phyloP scores from a whole-genome alignment of 2,888 invertebrate species.

The Chouioia cunea region DNA sequence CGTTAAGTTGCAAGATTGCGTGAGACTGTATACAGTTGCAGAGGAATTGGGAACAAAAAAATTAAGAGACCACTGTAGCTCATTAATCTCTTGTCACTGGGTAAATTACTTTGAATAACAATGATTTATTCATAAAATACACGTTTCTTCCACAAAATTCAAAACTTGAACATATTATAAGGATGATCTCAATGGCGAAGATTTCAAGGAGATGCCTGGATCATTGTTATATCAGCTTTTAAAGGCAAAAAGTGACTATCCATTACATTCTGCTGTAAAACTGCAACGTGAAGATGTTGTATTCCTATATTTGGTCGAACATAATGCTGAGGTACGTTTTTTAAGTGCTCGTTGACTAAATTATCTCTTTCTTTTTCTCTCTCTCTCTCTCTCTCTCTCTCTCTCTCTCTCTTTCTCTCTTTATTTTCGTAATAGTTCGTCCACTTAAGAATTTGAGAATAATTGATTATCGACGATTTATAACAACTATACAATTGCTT shows the following conservation, averaged over 20 bases:
- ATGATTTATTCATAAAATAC: constrained; percentile 3
- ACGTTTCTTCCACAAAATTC: constrained; percentile 1
- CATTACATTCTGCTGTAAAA: constrained; percentile 90
- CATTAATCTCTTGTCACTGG: constrained; percentile 94
- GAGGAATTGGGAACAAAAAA: constrained; percentile 88
- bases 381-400: too few relatives aligned
- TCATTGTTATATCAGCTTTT: constrained; percentile 91
- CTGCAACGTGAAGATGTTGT: constrained; percentile 93
- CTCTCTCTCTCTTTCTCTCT: too few relatives aligned
- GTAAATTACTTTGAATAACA: constrained; percentile 66
- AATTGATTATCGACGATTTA: too few relatives aligned
- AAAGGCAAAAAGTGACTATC: constrained; percentile 88
- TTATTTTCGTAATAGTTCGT: too few relatives aligned
- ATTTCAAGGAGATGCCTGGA: constrained; percentile 95
- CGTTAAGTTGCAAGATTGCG: constrained; percentile 85
- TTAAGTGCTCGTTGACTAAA: constrained; percentile 67
- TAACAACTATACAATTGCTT: constrained; percentile 10
- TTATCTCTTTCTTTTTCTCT: too few relatives aligned
- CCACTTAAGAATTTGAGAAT: too few relatives aligned
- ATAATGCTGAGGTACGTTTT: constrained; percentile 90
- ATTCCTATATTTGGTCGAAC: constrained; percentile 92
- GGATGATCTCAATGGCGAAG: constrained; percentile 80
- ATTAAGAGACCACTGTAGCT: constrained; percentile 88
- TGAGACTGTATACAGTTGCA: constrained; percentile 91
- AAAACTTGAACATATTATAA: constrained; percentile 59